phyloP scores from a whole-genome alignment of 2,113 vertebrate species.

The Phrynosoma blainvillii region DNA sequence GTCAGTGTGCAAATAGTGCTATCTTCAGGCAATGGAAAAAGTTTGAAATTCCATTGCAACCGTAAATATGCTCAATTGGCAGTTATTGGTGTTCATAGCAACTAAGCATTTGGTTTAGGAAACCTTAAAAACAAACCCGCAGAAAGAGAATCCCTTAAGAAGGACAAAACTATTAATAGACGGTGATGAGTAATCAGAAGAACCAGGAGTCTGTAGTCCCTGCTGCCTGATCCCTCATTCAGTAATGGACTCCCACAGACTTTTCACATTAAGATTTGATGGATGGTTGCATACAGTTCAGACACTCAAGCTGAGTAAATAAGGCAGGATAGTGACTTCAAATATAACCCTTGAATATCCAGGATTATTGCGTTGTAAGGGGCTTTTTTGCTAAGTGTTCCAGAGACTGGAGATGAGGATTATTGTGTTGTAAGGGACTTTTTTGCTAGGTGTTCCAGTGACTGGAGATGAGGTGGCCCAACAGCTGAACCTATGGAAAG shows the following conservation, averaged over 20 bases:
- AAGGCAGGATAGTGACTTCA: conserved; percentile 4
- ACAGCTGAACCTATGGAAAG: no score
- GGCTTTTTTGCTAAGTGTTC: no score
- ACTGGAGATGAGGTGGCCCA: no score
- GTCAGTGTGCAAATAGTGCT: not conserved
- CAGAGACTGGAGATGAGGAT: no score
- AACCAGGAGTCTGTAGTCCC: not conserved
- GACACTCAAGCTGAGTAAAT: conserved; percentile 25
- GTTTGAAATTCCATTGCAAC: not conserved
- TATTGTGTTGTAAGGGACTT: no score
- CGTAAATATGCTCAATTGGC: conserved; percentile 21
- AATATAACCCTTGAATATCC: not conserved
- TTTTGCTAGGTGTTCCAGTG: no score
- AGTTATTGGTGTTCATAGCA: conserved; percentile 19
- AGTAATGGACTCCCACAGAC: conserved; percentile 8
- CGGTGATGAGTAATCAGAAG: conserved; percentile 15
- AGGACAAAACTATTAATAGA: conserved; percentile 20
- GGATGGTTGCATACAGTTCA: conserved; percentile 21
- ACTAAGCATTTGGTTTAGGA: conserved; percentile 35
- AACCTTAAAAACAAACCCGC: conserved; percentile 34
- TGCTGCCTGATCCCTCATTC: not conserved
- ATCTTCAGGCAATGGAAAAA: not conserved
- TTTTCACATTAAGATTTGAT: conserved; percentile 1
- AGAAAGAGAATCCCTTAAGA: conserved; percentile 39
- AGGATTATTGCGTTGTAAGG: no score